These are phyloP conservation scores for Steinernema feltiae DNA, from an alignment of 1,140 invertebrate species.

Conservation along the genomic window DNA sequence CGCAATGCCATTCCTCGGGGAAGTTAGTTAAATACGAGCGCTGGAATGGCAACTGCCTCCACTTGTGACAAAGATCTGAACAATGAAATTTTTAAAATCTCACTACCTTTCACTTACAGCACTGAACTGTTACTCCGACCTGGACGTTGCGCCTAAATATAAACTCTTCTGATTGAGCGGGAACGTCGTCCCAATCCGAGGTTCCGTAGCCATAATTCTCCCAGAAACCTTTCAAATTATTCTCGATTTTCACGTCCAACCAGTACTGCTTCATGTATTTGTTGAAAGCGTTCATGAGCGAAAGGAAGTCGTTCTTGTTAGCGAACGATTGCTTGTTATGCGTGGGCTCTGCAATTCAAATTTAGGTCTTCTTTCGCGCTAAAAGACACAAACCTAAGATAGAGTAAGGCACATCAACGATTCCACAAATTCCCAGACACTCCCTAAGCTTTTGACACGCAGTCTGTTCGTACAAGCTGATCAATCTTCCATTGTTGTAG, in stretches of 20 bases:
- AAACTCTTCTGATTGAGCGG: background rate
- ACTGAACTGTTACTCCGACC: background rate
- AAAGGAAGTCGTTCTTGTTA: background rate
- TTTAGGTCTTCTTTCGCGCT: background rate
- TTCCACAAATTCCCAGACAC: background rate
- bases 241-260: background rate
- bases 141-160: background rate
- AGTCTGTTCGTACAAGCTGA: background rate
- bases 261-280: background rate
- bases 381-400: background rate
- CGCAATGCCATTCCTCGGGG: too few species aligned
- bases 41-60: too few species aligned
- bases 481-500: background rate
- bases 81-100: too few species aligned
- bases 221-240: background rate
- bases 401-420: background rate
- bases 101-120: background rate
- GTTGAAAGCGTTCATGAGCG: background rate
- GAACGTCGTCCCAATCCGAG: background rate
- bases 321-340: slow-evolving; percentile 3
- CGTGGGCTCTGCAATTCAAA: background rate
- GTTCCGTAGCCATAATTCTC: background rate
- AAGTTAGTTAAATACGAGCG: too few species aligned
- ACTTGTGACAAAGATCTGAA: too few species aligned
- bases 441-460: background rate